These are phyloP conservation scores for Tor tambroides DNA, from an alignment of 2,113 vertebrate species.

Conservation along the genomic window DNA sequence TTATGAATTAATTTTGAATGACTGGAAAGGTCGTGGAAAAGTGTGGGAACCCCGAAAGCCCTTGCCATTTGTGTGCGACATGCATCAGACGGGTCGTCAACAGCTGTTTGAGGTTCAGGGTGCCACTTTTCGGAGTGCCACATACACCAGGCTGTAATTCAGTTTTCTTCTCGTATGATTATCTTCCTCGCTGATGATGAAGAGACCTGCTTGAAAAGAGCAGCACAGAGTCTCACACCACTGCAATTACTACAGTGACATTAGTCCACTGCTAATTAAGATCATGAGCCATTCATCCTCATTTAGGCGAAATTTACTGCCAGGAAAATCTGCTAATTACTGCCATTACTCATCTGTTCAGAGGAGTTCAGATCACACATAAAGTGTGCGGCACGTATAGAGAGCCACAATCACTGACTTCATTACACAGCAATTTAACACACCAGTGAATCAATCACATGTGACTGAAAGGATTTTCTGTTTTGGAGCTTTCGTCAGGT, in stretches of 20 bases:
- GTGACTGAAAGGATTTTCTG: neutral
- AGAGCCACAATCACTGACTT: neutral
- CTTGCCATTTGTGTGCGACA: neutral
- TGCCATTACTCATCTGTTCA: constrained; percentile 7
- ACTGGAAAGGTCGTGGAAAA: neutral
- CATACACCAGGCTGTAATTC: neutral
- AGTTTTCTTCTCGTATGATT: neutral
- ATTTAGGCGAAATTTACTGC: constrained; percentile 29
- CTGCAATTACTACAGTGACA: neutral
- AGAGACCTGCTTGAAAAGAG: constrained; percentile 9
- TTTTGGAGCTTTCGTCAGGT: neutral
- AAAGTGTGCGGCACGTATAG: neutral
- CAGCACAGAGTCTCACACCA: neutral
- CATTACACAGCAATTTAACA: neutral
- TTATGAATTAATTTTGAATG: neutral
- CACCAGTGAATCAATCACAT: neutral
- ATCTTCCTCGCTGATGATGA: neutral
- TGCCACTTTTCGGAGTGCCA: no score
- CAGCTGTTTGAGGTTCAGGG: neutral
- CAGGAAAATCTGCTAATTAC: constrained; percentile 25
- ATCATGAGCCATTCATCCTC: constrained; percentile 32
- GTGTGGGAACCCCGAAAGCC: neutral
- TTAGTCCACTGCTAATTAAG: constrained; percentile 26
- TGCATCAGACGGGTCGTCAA: neutral
- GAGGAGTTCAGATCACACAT: neutral